phyloP scores from a whole-genome alignment of 2,888 invertebrate species.

The Bibio marci region DNA sequence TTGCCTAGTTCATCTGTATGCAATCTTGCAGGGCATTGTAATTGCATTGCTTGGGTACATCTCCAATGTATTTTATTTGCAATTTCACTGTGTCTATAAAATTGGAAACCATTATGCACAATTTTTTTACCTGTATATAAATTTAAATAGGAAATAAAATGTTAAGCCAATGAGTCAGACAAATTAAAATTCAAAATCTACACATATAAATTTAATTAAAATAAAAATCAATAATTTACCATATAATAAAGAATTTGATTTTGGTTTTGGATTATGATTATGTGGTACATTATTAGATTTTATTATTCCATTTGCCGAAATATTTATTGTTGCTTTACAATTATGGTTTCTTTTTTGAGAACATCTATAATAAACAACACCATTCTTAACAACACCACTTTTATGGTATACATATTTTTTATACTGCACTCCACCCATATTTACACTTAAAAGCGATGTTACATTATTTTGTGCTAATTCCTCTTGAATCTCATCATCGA shows the following conservation, averaged over 20 bases:
- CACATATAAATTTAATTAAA: neutral
- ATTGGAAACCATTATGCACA: slow-evolving; percentile 5
- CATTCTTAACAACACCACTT: slow-evolving; percentile 10
- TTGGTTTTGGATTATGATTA: slow-evolving; percentile 8
- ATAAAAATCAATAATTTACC: slow-evolving; percentile 3
- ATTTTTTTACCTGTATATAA: slow-evolving; percentile 10
- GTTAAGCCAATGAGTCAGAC: no score
- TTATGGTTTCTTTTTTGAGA: neutral
- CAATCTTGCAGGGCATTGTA: slow-evolving; percentile 8
- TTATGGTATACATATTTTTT: slow-evolving; percentile 8
- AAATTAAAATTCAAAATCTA: neutral
- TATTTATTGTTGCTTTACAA: no score
- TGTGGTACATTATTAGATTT: slow-evolving; percentile 7
- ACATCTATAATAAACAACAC: slow-evolving; percentile 9
- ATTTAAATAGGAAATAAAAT: no score
- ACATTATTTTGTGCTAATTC: no score
- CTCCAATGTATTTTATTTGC: slow-evolving; percentile 10
- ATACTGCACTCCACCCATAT: slow-evolving; percentile 5
- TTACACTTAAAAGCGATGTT: neutral
- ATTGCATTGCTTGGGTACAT: slow-evolving; percentile 3
- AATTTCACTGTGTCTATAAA: slow-evolving; percentile 9
- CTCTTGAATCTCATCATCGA: no score
- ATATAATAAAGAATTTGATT: slow-evolving; percentile 2
- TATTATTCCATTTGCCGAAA: neutral
- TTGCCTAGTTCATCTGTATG: slow-evolving; percentile 9